Evolutionary conservation across 2,888 invertebrate species (phyloP).

Genomic region (Eubasilissa splendida): DNA sequence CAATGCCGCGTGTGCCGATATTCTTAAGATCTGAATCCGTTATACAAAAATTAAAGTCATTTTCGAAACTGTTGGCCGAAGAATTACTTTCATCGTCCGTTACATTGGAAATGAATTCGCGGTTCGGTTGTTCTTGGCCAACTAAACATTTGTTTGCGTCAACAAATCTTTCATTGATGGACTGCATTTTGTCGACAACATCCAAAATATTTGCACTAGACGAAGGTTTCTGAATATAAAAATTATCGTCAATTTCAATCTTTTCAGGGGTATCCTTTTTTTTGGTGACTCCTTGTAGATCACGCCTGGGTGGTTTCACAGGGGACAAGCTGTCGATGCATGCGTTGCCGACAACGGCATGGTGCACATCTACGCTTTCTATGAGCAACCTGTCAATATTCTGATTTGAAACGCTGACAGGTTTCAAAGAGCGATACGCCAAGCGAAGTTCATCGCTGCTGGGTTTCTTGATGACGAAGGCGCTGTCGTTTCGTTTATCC

Average conservation of each 20-base stretch:
- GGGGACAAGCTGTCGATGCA: not conserved
- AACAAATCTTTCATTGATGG: not conserved
- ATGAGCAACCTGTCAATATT: not conserved
- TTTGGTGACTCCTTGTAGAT: not conserved
- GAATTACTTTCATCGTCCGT: slow-evolving; percentile 53
- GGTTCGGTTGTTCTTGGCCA: not conserved
- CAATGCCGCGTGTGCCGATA: not conserved
- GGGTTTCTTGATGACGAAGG: slow-evolving; percentile 13
- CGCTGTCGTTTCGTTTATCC: not conserved
- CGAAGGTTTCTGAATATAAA: slow-evolving; percentile 44
- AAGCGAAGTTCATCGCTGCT: slow-evolving; percentile 32
- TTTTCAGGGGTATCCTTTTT: slow-evolving; percentile 15
- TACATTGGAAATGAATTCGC: slow-evolving; percentile 12
- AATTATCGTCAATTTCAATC: slow-evolving; percentile 44
- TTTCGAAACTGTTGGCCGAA: slow-evolving; percentile 46
- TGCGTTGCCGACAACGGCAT: not conserved
- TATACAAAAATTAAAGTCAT: slow-evolving; percentile 43
- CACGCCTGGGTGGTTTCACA: slow-evolving; percentile 22
- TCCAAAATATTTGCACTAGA: not conserved
- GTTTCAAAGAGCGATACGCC: slow-evolving; percentile 38
- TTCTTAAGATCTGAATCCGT: slow-evolving; percentile 28
- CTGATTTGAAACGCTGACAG: slow-evolving; percentile 6
- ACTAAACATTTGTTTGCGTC: not conserved
- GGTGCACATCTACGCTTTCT: slow-evolving; percentile 12
- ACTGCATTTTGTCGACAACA: not conserved